A percentile compares a stretch with the other conserved stretches of the same genome.
phyloP scores from a whole-genome alignment of 2,113 vertebrate species.

The Indicator indicator region DNA sequence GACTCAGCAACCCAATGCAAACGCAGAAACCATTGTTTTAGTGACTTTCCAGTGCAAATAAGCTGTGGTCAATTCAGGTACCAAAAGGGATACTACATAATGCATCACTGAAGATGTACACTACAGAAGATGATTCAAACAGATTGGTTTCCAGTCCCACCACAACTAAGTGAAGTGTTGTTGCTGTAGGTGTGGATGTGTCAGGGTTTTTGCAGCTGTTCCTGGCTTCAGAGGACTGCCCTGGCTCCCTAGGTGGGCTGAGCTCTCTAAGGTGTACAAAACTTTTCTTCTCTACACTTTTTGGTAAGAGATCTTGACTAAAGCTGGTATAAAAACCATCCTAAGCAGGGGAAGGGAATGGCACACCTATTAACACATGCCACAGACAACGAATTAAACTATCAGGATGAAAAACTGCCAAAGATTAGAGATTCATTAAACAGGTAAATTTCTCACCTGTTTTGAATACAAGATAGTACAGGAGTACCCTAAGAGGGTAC shows the following conservation, averaged over 20 bases:
- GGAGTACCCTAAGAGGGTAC: not conserved
- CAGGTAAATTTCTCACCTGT: slow-evolving; percentile 17
- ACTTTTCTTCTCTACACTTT: not conserved
- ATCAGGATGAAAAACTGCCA: slow-evolving; percentile 31
- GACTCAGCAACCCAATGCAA: slow-evolving; percentile 12
- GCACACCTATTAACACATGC: not conserved
- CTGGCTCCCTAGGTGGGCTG: not conserved
- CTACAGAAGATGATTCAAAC: slow-evolving; percentile 49
- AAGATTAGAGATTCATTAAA: slow-evolving; percentile 34
- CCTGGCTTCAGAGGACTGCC: not conserved
- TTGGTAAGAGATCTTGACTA: not conserved
- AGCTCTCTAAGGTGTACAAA: not conserved
- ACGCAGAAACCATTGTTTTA: slow-evolving; percentile 37
- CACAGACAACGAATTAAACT: slow-evolving; percentile 39
- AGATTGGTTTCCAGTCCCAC: not conserved
- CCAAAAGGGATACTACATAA: slow-evolving; percentile 73
- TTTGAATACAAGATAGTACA: slow-evolving; percentile 45
- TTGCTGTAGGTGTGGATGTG: slow-evolving; percentile 15
- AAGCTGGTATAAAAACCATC: not conserved
- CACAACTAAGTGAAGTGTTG: slow-evolving; percentile 16
- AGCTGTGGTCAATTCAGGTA: slow-evolving; percentile 24
- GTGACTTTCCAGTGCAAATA: slow-evolving; percentile 17
- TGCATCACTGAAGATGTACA: slow-evolving; percentile 28
- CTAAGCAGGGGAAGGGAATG: not conserved
- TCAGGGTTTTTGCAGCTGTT: not conserved